Base-by-base conservation (phyloP, 2,888 invertebrate species). In the Caenorhabditis sp. region DNA sequence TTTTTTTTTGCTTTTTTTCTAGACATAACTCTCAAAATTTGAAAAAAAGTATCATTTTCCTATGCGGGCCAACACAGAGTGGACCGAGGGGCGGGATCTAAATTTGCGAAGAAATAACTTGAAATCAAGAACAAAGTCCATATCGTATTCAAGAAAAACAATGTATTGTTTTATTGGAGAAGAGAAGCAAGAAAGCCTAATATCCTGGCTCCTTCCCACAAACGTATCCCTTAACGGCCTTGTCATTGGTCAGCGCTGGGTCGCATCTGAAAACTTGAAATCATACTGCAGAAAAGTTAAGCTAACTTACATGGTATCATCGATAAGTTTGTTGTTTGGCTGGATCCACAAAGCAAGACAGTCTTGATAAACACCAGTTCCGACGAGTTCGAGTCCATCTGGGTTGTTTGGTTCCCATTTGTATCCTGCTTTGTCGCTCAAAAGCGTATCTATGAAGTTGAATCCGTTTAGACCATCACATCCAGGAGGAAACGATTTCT, bases 141-240 rank as follows among this genome's bases (percentile, higher is more conserved):
- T 35, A 35, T 6, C 31, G 8, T 8, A 35, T 4, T 44, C 14
- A 44, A 12, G 6, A 44, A 7, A 44, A 19, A 47, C 3, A 47
- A 47, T 31, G 5, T 44, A 44, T 44, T 4, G 12, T n/a, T n/a
- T n/a, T n/a, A n/a, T n/a, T n/a, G 10, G 12, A 16, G 16, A 44
- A 44, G 44, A 14, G 12, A 44, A 10, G 5, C 2, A 63, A 22
- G 26, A 8, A n/a, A 31, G 2, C 2, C 2, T n/a, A 16, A 12
- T 49, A 49, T 47, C 64, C 64, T n/a, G 64, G 47, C 16, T 24
- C 64, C 8, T 64, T 64, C n/a, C 64, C 64, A 64, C 64, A 64
- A 12, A 49, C 64, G 28, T 44, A 54, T 24, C 54, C 54, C 19
- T 54, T 24, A 24, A 10, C 4, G 2, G 38, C 6, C 5, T 1